phyloP scores from a whole-genome alignment of 2,113 vertebrate species.

The Leptodactylus fuscus region DNA sequence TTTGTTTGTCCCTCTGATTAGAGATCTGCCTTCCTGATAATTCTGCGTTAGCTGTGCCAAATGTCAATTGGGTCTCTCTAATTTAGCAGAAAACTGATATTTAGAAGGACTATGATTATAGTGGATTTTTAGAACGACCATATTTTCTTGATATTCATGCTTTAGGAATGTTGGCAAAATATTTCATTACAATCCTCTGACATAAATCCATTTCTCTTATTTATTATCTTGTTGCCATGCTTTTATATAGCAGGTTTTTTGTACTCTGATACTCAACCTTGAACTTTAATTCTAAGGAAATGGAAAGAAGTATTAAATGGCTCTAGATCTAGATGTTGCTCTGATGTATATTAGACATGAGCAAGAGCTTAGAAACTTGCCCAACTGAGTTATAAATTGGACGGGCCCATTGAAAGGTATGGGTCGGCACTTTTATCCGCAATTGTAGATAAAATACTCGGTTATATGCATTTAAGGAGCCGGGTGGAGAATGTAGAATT shows the following conservation, averaged over 20 bases:
- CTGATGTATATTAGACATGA: neutral
- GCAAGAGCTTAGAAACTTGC: neutral
- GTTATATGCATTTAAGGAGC: no score
- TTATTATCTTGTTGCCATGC: neutral
- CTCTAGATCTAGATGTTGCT: neutral
- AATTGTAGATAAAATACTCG: no score
- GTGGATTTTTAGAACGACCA: neutral
- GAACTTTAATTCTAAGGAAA: neutral
- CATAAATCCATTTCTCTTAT: neutral
- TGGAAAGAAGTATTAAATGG: neutral
- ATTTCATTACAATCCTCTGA: neutral
- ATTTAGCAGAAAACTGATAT: neutral
- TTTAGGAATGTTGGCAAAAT: constrained; percentile 13
- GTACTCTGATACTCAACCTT: neutral
- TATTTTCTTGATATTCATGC: neutral
- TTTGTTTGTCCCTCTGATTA: neutral
- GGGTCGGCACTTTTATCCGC: no score
- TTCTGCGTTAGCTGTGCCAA: neutral
- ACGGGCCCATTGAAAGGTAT: no score
- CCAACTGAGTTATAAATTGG: neutral
- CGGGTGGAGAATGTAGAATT: no score
- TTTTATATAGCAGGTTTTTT: neutral
- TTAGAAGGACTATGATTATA: constrained; percentile 4
- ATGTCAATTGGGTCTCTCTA: neutral
- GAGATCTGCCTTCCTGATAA: neutral